phyloP scores from a whole-genome alignment of 2,888 invertebrate genomes.

The Pelosia muscerda region DNA sequence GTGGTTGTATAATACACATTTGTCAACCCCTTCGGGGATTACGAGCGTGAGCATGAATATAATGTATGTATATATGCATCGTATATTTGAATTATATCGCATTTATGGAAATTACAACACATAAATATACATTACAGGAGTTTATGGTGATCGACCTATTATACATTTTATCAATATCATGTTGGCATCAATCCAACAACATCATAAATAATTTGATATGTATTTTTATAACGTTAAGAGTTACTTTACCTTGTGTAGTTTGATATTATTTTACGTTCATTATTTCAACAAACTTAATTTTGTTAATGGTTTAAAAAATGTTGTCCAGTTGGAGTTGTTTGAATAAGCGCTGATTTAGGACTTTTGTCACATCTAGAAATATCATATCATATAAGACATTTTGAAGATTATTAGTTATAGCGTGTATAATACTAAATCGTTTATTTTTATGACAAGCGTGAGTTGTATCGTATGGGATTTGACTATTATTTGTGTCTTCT shows the following conservation, averaged over 20 bases:
- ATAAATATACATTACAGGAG: slow-evolving; percentile 12
- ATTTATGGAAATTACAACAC: not conserved
- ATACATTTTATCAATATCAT: slow-evolving; percentile 32
- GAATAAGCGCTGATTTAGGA: not conserved
- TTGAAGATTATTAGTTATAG: not conserved
- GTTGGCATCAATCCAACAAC: slow-evolving; percentile 38
- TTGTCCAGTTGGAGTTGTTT: not conserved
- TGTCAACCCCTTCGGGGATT: no score
- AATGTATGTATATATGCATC: not conserved
- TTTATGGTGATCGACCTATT: slow-evolving; percentile 31
- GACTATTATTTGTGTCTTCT: no score
- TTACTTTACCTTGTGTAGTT: slow-evolving; percentile 23
- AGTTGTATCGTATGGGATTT: not conserved
- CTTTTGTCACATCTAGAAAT: not conserved
- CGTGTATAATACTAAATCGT: not conserved
- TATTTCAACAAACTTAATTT: slow-evolving; percentile 35
- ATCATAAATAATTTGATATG: slow-evolving; percentile 22
- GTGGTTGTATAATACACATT: no score
- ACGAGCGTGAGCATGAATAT: no score
- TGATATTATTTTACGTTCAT: slow-evolving; percentile 27
- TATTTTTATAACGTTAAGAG: slow-evolving; percentile 20
- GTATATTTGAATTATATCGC: not conserved
- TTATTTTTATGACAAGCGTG: not conserved
- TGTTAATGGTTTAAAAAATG: slow-evolving; percentile 28
- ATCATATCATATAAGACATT: not conserved